Evolutionary conservation across 2,888 invertebrate species (phyloP).

Genomic region (Metellina segmentata): DNA sequence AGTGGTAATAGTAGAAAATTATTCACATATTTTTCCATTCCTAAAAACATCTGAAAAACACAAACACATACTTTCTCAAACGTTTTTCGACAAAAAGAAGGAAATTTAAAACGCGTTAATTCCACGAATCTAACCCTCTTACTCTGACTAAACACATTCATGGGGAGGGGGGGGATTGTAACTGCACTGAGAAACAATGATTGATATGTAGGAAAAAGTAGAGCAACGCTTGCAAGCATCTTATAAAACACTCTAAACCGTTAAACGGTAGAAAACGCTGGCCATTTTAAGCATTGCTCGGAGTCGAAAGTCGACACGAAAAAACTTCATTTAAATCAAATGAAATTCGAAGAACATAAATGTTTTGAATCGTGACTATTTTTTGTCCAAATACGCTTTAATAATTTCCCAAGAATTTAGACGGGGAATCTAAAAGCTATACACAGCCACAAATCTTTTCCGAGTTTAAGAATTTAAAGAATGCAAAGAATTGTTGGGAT

Average conservation of each 20-base stretch:
- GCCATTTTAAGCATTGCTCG: neutral
- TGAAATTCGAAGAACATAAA: neutral
- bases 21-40: too few relatives aligned
- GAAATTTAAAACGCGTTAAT: too few relatives aligned
- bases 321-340: neutral
- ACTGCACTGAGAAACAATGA: too few relatives aligned
- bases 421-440: neutral
- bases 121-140: too few relatives aligned
- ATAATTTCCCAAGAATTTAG: neutral
- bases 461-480: constrained; percentile 9
- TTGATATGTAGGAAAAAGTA: too few relatives aligned
- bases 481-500: constrained; percentile 3
- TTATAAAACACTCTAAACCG: neutral
- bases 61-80: too few relatives aligned
- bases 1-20: too few relatives aligned
- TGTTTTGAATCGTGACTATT: neutral
- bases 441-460: constrained; percentile 7
- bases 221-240: neutral
- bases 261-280: neutral
- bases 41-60: too few relatives aligned
- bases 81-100: too few relatives aligned
- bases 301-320: neutral
- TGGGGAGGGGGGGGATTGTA: too few relatives aligned
- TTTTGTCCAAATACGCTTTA: constrained; percentile 26
- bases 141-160: too few relatives aligned